Conservation (phyloP, 2,797 vertebrate species). For the Melopsittacus undulatus region DNA sequence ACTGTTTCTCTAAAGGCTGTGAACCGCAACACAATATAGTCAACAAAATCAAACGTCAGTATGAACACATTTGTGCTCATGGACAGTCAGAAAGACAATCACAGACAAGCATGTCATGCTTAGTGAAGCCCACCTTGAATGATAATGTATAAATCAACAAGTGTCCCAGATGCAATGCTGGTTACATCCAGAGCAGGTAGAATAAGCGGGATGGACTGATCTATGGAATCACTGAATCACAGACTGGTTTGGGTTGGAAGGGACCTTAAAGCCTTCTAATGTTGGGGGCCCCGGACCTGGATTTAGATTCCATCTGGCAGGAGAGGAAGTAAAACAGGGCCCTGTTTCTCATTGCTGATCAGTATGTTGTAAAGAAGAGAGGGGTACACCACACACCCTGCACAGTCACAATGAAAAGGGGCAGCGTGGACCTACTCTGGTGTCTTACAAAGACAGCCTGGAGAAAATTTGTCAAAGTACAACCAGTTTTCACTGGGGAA, state of each 20-base stretch:
- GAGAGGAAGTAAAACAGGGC: background rate
- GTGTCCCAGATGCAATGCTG: background rate
- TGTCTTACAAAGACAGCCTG: background rate
- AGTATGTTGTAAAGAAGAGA: rapidly evolving
- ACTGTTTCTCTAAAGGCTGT: background rate
- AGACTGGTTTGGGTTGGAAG: background rate
- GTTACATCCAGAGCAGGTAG: background rate
- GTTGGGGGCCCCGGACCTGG: background rate
- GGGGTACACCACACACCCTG: background rate
- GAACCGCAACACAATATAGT: background rate
- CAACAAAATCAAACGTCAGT: background rate
- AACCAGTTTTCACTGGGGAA: background rate
- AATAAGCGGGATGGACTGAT: background rate
- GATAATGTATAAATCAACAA: background rate
- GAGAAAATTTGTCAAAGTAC: background rate
- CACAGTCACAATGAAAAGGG: background rate
- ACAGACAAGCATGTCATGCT: background rate
- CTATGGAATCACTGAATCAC: background rate
- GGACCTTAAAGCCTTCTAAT: background rate
- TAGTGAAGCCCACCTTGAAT: background rate
- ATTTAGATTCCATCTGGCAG: background rate
- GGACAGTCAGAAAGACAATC: background rate
- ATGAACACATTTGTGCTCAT: background rate
- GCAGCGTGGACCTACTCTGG: background rate
- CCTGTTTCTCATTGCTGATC: background rate